Evolutionary conservation across 2,113 vertebrate genomes (phyloP), one percentile per base, ranked within the genome.

Genomic region (Gadus chalcogrammus): DNA sequence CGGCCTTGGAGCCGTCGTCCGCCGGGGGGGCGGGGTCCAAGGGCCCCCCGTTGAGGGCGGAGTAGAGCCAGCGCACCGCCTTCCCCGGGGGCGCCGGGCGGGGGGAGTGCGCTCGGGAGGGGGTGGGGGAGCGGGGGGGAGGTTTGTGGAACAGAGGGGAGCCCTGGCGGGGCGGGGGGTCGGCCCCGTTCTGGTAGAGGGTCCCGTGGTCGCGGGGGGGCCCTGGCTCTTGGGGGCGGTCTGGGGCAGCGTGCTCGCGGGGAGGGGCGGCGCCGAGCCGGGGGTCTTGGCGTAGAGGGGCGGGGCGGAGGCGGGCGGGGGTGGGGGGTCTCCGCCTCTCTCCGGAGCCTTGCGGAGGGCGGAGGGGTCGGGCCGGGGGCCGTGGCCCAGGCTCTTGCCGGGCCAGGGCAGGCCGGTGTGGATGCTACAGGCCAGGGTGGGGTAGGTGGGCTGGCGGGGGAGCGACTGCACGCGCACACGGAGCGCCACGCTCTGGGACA

Each of bases 401-500:
- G 90, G 90, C 2, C 88, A 84, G 0, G 89, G 83, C 76, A 89
- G 79, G 73, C 85, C 80, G 53, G 95, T 93, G 73, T 99, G 97
- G 85, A 99, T 98, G 90, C 96, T 99, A 75, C 97, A 99, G 28
- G 94, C 94, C 80, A 99, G 65, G 76, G 94, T 90, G 8, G 97
- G 97, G 79, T 99, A 99, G 84, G 92, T 96, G 5, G 97, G 96
- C 74, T 99, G 97, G 88, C 97, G 93, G 61, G 97, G 97, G 76
- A 99, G 88, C 5, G 97, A 99, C 91, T 99, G 97, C 66, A 99
- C 97, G 0, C 93, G 95, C 81, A 99, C 95, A 91, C 94, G 97
- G 91, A 99, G 94, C 73, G 97, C 96, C 79, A 98, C 94, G 1
- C 93, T 97, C 87, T 98, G 95, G 79, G 97, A 98, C 42, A 99